Base-by-base conservation (phyloP, 2,888 invertebrate species). In the Bombyx huttoni region DNA sequence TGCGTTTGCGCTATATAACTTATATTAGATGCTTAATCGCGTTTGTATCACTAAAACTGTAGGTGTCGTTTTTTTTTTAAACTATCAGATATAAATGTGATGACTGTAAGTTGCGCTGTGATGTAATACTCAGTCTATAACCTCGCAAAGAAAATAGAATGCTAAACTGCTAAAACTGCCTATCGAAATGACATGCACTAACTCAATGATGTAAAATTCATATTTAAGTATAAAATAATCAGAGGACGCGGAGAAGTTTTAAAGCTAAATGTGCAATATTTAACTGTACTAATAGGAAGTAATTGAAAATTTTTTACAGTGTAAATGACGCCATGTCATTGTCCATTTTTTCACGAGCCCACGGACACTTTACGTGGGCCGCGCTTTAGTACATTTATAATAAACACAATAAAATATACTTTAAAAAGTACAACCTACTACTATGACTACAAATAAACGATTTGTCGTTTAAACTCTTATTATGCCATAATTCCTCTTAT, bases 401-500 rank as follows among this genome's bases (percentile, higher is more conserved):
- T 82, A 68, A 84, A 81, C 80, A 84, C 71, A 67, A 59, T 77
- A 78, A 75, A 74, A 78, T 78, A 75, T 76, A 70, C 66, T 78
- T 71, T 79, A 74, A 77, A 78, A 81, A 82, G 69, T 85, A 85
- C 73, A 78, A 70, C 78, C 82, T 86, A 87, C 73, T 58, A 59
- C 82, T 84, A 85, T 84, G 84, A 86, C 87, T 86, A 87, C 70
- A 77, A 84, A 85, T 82, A 80, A 86, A 86, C 83, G 81, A 83
- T 84, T 86, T 85, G 77, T 82, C 81, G 78, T 81, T 86, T 83
- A 85, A 79, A 78, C 77, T 78, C 77, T 79, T 87, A 88, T 86
- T 86, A 87, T 87, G 88, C 83, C 85, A 87, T 86, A 86, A 76
- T 87, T 83, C 65, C 80, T 88, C 88, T 88, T 88, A 88, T 88